Base-by-base conservation (phyloP, 2,113 vertebrate species). In the Excalfactoria chinensis region DNA sequence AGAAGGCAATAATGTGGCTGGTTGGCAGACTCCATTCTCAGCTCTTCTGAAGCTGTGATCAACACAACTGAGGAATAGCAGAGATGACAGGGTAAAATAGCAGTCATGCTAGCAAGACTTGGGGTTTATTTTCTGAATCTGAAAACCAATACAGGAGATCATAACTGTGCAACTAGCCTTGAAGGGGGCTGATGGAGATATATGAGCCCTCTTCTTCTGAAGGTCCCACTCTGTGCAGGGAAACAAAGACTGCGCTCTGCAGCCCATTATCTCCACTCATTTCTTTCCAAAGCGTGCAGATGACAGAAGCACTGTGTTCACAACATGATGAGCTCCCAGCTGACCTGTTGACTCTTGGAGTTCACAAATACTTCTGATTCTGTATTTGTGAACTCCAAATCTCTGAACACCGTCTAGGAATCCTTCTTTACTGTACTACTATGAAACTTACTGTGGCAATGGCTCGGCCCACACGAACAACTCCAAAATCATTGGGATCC, bases 381-480 rank as follows among this genome's bases (percentile, higher is more conserved):
- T 37, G 37, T 73, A 49, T 78, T 35, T 87, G 18, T 55, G 67
- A 87, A 90, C 16, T 71, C 69, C 25, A 62, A 12, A 56, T 84
- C 32, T 21, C 30, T 88, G 49, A 67, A 49, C 6, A 22, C n/a
- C 60, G 40, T 7, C 55, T 5, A 69, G 20, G 16, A 80, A 80
- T n/a, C 30, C 40, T 72, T 26, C n/a, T 62, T n/a, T 26, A 59
- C 5, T 20, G 44, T 73, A 48, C n/a, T 48, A 71, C 1, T 3
- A 70, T 51, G 86, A 93, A 88, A 98, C 98, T 98, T 98, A 99
- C 99, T 51, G 98, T 98, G 63, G 97, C 97, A 67, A 99, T 97
- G 22, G 99, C 99, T 97, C 99, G 98, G 86, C 99, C 98, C 51
- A 99, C 98, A 84, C 99, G 97, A 91, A 99, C 93, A 11, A 98